Conservation (phyloP, 2,113 vertebrate genomes). For the Dicentrarchus labrax region DNA sequence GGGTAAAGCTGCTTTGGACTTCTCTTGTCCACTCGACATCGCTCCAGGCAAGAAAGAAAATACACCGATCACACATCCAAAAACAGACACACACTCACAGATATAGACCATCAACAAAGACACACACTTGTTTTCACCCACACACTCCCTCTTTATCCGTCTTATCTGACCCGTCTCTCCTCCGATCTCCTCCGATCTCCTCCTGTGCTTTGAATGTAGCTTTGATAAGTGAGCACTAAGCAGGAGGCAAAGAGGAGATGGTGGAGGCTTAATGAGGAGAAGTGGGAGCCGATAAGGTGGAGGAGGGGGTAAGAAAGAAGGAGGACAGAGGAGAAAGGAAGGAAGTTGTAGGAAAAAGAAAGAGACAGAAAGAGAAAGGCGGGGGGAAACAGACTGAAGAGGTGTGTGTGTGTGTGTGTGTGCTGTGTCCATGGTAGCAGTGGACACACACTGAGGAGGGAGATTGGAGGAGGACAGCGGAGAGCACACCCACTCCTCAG, state of each 20-base stretch:
- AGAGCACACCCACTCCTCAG: constrained; percentile 79
- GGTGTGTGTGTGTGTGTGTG: constrained; percentile 51
- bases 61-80: constrained; percentile 24
- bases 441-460: constrained; percentile 80
- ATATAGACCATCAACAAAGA: constrained; percentile 4
- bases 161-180: constrained; percentile 52
- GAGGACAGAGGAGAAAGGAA: constrained; percentile 14
- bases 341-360: constrained; percentile 15
- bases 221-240: constrained; percentile 62
- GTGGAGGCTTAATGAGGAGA: constrained; percentile 59
- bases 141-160: constrained; percentile 15
- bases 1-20: constrained; percentile 30
- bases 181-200: constrained; percentile 31
- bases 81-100: neutral
- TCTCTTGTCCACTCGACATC: constrained; percentile 29
- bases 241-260: constrained; percentile 59
- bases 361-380: neutral
- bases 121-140: constrained; percentile 6
- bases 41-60: constrained; percentile 53
- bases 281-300: constrained; percentile 44
- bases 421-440: constrained; percentile 77
- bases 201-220: constrained; percentile 63
- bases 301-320: constrained; percentile 5
- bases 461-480: constrained; percentile 79
- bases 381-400: constrained; percentile 1